Evolutionary conservation across 2,888 invertebrate genomes (phyloP).

Genomic region (Syritta pipiens): DNA sequence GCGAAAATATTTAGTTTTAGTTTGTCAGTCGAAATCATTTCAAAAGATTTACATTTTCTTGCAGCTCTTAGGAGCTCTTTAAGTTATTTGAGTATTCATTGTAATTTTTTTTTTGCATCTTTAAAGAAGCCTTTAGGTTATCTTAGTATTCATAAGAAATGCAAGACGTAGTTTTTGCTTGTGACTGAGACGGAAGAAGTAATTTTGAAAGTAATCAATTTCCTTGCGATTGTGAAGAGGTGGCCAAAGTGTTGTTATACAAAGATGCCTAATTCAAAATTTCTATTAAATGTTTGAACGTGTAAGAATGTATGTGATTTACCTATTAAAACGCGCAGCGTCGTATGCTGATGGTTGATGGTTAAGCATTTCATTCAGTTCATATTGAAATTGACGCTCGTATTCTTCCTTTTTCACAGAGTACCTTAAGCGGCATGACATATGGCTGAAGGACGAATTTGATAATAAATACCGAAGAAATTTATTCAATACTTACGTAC

Average conservation of each 20-base stretch:
- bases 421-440: slow-evolving; percentile 71
- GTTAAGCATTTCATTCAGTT: slow-evolving; percentile 67
- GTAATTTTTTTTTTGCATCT: too few species aligned
- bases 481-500: slow-evolving; percentile 45
- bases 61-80: too few species aligned
- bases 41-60: too few species aligned
- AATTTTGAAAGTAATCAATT: slow-evolving; percentile 55
- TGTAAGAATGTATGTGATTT: neutral
- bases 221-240: slow-evolving; percentile 72
- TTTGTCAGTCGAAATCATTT: too few species aligned
- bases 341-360: slow-evolving; percentile 70
- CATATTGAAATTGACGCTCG: slow-evolving; percentile 70
- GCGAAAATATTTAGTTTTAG: too few species aligned
- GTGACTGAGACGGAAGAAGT: slow-evolving; percentile 66
- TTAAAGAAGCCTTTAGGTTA: too few species aligned
- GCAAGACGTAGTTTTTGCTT: slow-evolving; percentile 68
- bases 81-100: too few species aligned
- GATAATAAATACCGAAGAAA: neutral
- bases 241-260: slow-evolving; percentile 73
- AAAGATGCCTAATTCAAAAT: slow-evolving; percentile 66
- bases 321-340: slow-evolving; percentile 72
- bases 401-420: slow-evolving; percentile 40
- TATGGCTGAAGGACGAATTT: slow-evolving; percentile 21
- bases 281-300: neutral
- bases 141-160: slow-evolving; percentile 64